Base-by-base conservation (phyloP, 2,888 invertebrate species). In the Tetheella fluctuosa region DNA sequence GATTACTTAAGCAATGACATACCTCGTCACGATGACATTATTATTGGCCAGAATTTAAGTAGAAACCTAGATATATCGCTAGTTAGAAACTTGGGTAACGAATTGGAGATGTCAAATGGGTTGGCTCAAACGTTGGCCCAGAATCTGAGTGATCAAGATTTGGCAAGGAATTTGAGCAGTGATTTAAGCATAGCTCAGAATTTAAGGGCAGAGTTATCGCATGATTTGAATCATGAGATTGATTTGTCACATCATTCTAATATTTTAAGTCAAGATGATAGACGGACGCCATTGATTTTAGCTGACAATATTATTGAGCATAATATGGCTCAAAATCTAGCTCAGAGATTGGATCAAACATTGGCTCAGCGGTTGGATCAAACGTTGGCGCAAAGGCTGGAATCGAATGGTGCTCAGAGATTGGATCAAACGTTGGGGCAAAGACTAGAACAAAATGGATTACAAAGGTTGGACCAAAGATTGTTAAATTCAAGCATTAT, bases 161-260 rank as follows among this genome's bases (percentile, higher is more conserved):
- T 89, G n/a, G 70, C 74, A 1, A 67, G 81, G 0, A 71, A 62
- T 37, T 65, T 25, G 56, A 34, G 17, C n/a, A 48, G 62, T n/a
- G 85, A 86, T 25, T 71, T 80, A 0, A 76, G 67, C n/a, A 59
- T 84, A 12, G 69, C 71, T 0, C 83, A 82, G 53, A 80, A 76
- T 64, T 64, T 88, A 23, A 67, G 84, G 34, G 80, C 7, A n/a
- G 39, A 84, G 48, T 56, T 88, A 10, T 76, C 81, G 0, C 82
- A 85, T 2, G 83, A 85, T 59, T 71, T 89, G 37, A 79, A 71
- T 12, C 86, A 88, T 37, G 89, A 86, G 37, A 69, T 87, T 2
- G 83, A 87, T 68, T 52, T 89, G 17, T 81, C 86, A 0, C 85
- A 86, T 63, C 86, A 88, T 66, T 69, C 90, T 10, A 86, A 73